Percentiles rank a stretch among this genome's conserved stretches.
These are phyloP conservation scores for Drosophila persimilis DNA, from an alignment of 1,140 invertebrate genomes.

Conservation along the genomic window DNA sequence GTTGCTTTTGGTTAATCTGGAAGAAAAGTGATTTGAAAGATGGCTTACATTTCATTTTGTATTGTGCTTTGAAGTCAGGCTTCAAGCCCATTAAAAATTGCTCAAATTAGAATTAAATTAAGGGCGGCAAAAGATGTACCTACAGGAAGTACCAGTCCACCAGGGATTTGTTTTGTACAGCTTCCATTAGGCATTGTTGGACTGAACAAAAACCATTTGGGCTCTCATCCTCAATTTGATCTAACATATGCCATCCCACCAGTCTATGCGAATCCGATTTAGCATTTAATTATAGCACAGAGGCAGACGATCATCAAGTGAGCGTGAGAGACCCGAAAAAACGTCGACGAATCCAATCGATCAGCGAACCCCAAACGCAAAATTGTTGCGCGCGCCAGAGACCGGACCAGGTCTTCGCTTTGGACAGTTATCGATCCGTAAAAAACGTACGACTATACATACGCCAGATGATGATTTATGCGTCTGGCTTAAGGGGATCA, in stretches of 20 bases:
- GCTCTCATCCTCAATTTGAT: conserved; percentile 18
- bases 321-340: conserved; percentile 41
- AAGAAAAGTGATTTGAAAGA: too few species aligned
- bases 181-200: conserved; percentile 2
- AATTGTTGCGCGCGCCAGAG: conserved; percentile 41
- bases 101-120: too few species aligned
- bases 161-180: not conserved
- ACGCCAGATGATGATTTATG: conserved; percentile 68
- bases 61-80: too few species aligned
- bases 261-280: conserved; percentile 43
- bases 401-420: conserved; percentile 22
- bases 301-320: conserved; percentile 38
- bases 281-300: conserved; percentile 56
- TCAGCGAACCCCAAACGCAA: conserved; percentile 32
- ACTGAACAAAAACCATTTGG: conserved; percentile 27
- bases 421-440: conserved; percentile 72
- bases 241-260: conserved; percentile 55
- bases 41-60: too few species aligned
- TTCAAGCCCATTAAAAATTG: too few species aligned
- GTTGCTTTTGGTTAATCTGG: too few species aligned
- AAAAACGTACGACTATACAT: conserved; percentile 25
- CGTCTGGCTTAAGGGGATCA: conserved; percentile 73
- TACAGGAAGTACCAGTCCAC: conserved; percentile 12
- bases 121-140: too few species aligned
- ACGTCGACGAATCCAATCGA: conserved; percentile 44